Evolutionary conservation across 1,140 invertebrate genomes (phyloP).

Genomic region (Eufriesea mexicana): DNA sequence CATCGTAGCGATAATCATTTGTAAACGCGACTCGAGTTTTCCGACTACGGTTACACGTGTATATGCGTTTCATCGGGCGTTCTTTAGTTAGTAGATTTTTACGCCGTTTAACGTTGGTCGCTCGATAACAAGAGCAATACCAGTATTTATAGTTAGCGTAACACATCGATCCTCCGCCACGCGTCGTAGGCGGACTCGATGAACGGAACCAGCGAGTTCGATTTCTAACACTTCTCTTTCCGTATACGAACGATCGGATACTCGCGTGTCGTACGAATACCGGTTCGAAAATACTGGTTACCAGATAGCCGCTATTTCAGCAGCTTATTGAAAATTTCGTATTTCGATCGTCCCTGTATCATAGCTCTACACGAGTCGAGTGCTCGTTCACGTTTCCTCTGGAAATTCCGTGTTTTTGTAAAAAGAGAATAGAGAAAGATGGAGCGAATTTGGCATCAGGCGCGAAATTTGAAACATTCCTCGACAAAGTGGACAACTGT

Average conservation of each 20-base stretch:
- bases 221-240: conserved; percentile 1
- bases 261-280: not conserved
- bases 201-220: not conserved
- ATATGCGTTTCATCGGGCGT: not conserved
- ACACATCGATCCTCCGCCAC: not conserved
- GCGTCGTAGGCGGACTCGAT: not conserved
- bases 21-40: not conserved
- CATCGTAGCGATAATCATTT: not conserved
- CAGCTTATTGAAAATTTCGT: too few relatives aligned
- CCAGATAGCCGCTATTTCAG: not conserved
- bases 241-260: not conserved
- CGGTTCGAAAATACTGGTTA: not conserved
- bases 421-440: not conserved
- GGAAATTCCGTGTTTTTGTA: not conserved
- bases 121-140: conserved; percentile 23
- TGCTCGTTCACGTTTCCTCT: too few relatives aligned
- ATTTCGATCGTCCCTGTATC: too few relatives aligned
- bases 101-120: not conserved
- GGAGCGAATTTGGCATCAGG: not conserved
- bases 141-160: conserved; percentile 46
- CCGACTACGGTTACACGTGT: not conserved
- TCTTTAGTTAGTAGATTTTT: not conserved
- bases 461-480: conserved; percentile 32
- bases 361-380: too few relatives aligned
- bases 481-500: not conserved